Evolutionary conservation across 2,888 invertebrate genomes (phyloP), one percentile per base, ranked within the genome.

Genomic region (Phyllotreta cruciferae): DNA sequence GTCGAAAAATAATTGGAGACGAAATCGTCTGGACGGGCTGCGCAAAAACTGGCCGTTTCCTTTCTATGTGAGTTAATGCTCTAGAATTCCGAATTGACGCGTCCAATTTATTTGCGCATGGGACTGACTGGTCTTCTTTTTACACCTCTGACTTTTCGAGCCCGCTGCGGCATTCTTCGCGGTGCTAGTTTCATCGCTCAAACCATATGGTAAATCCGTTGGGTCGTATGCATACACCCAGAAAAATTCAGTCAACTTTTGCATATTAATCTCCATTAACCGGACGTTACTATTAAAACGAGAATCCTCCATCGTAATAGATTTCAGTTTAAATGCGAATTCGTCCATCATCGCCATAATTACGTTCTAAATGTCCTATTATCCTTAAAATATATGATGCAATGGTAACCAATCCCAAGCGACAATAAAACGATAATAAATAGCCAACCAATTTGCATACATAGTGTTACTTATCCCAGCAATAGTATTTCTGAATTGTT

Each of bases 1-100:
- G 77, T 77, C 74, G 77, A 74, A 77, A 78, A 78, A 78, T 78
- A 78, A 78, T 78, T 78, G 78, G 77, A 69, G 72, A 70, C 72
- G 75, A 77, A 78, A 78, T 77, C 76, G 75, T 76, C 74, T 75
- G 75, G 73, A 74, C 66, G 70, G 70, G 24, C 24, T 24, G 24
- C 75, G 71, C 75, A 77, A 77, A 77, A 77, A 77, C 74, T 74
- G 70, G 75, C 74, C 56, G 58, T 63, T 62, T 63, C 62, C 24
- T 62, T 50, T 72, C 75, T 73, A 71, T 72, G 74, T 77, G 75
- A 78, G 76, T 78, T 77, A 76, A 72, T 74, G 75, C 74, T 74
- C 77, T 74, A 77, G 77, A 78, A 78, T 78, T 77, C 77, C 75
- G 68, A 73, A 69, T 76, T 77, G 77, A 77, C 77, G 73, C 74